These are phyloP conservation scores for Grantiella picta DNA, from an alignment of 2,113 vertebrate genomes.

Conservation along the genomic window DNA sequence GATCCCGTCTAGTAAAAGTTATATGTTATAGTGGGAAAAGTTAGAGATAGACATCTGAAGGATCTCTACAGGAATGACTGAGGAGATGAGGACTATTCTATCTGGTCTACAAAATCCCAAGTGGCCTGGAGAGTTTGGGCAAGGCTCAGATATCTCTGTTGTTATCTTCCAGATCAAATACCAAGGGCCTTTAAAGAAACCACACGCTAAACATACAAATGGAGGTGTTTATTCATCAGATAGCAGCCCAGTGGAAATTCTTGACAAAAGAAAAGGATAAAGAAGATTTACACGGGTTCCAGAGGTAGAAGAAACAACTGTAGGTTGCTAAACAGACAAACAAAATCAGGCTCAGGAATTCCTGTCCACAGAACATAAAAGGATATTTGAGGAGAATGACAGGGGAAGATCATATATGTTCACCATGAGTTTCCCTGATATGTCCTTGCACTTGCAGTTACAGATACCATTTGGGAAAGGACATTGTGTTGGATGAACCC, in stretches of 20 bases:
- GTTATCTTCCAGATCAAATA: not conserved
- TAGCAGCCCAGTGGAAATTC: not conserved
- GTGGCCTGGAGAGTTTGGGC: not conserved
- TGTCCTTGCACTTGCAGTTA: not conserved
- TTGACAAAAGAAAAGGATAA: not conserved
- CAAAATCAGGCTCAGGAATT: not conserved
- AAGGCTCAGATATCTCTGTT: not conserved
- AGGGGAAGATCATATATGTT: not conserved
- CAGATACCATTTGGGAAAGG: not conserved
- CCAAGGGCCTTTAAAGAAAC: not conserved
- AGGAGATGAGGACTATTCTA: not conserved
- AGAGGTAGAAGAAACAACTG: not conserved
- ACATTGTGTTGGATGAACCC: not conserved
- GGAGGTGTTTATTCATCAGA: not conserved
- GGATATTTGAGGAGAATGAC: not conserved
- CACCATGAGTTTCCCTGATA: not conserved
- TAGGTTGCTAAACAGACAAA: not conserved
- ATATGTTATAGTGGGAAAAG: not conserved
- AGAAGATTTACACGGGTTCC: not conserved
- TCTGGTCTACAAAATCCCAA: not conserved
- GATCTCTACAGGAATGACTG: not conserved
- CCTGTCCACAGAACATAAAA: not conserved
- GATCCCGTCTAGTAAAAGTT: not conserved
- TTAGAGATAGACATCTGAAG: not conserved
- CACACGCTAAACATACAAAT: not conserved